phyloP scores from a whole-genome alignment of 2,888 invertebrate genomes.

The Napeogenes inachia region DNA sequence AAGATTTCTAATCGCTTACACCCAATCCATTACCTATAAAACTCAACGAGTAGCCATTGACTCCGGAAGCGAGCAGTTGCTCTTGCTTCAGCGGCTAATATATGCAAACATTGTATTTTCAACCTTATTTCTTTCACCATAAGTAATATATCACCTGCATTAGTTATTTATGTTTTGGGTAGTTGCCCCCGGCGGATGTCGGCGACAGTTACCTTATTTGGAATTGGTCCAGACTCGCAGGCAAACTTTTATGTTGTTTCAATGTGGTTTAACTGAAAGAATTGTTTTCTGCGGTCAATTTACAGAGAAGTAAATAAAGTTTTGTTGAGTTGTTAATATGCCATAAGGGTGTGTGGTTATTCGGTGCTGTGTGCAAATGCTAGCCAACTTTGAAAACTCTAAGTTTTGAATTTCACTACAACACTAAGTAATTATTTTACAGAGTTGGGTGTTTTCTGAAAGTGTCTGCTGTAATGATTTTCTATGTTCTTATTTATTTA shows the following conservation, averaged over 20 bases:
- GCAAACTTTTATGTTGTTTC: slow-evolving; percentile 72
- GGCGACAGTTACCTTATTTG: slow-evolving; percentile 74
- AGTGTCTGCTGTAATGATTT: not conserved
- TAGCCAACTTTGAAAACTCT: slow-evolving; percentile 2
- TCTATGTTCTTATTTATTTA: not conserved
- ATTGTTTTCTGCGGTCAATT: slow-evolving; percentile 37
- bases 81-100: slow-evolving; percentile 37
- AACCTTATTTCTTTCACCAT: slow-evolving; percentile 38
- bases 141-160: slow-evolving; percentile 37
- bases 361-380: slow-evolving; percentile 11
- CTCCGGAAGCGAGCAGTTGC: slow-evolving; percentile 59
- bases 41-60: slow-evolving; percentile 53
- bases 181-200: slow-evolving; percentile 59
- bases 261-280: slow-evolving; percentile 62
- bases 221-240: slow-evolving; percentile 64
- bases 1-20: slow-evolving; percentile 43
- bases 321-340: slow-evolving; percentile 25
- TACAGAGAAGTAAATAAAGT: slow-evolving; percentile 32
- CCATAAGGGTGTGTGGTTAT: slow-evolving; percentile 20
- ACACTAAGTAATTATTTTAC: slow-evolving; percentile 2
- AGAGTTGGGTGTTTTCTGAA: slow-evolving; percentile 3
- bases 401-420: slow-evolving; percentile 4
- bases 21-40: slow-evolving; percentile 65
- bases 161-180: slow-evolving; percentile 40
- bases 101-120: slow-evolving; percentile 35